Percentiles rank a stretch among this genome's conserved stretches.
These are phyloP conservation scores for Goniozus legneri DNA, from an alignment of 1,140 invertebrate genomes.

Conservation along the genomic window DNA sequence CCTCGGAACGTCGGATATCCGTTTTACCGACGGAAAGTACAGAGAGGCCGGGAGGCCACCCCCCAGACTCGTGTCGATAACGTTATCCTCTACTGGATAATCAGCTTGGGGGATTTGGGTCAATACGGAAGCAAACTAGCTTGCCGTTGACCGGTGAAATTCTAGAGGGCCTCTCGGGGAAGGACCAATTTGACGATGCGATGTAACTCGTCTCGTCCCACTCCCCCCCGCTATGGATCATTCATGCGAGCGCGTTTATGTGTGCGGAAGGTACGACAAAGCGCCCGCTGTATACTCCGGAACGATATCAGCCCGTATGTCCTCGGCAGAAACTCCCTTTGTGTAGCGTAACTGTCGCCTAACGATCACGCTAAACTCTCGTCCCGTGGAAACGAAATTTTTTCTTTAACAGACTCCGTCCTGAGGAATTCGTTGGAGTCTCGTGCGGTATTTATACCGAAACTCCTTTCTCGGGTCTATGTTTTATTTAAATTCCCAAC, in stretches of 20 bases:
- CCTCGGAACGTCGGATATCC: neutral
- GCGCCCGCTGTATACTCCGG: slow-evolving; percentile 8
- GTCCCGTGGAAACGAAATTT: too few species aligned
- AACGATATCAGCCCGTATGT: slow-evolving; percentile 33
- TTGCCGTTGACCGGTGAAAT: too few species aligned
- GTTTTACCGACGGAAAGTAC: slow-evolving; percentile 21
- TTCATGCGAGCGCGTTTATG: neutral
- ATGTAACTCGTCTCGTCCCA: slow-evolving; percentile 9
- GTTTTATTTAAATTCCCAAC: slow-evolving; percentile 40
- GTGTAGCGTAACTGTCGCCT: slow-evolving; percentile 20
- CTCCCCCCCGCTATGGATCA: slow-evolving; percentile 7
- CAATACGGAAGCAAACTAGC: too few species aligned
- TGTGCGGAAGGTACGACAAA: neutral
- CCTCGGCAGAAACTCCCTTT: slow-evolving; percentile 34
- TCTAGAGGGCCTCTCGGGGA: too few species aligned
- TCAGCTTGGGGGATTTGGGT: too few species aligned
- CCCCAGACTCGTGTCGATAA: too few species aligned
- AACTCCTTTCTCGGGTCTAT: too few species aligned
- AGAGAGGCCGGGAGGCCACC: too few species aligned
- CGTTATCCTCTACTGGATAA: too few species aligned
- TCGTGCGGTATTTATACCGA: slow-evolving; percentile 13
- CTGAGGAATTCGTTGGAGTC: neutral
- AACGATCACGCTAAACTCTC: too few species aligned
- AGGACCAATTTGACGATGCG: too few species aligned
- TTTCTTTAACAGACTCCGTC: too few species aligned